Evolutionary conservation across 2,888 invertebrate genomes (phyloP), one percentile per base, ranked within the genome.

Genomic region (Perizoma affinitatum): DNA sequence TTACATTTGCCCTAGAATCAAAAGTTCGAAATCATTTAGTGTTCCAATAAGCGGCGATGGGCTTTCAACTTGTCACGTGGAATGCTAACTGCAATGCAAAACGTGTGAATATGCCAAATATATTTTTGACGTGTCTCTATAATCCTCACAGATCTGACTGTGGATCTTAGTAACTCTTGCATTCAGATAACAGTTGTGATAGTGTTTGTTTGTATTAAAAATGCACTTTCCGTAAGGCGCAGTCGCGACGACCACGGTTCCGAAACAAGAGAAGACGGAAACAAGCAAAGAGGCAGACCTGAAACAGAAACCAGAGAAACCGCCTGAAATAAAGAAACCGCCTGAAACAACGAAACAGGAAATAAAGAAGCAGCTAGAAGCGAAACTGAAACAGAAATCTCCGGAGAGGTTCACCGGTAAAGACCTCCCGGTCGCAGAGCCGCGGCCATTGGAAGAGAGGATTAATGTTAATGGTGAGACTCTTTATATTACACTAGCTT

Each of bases 391-490:
- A 53, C 43, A 55, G 44, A 58, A 48, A 9, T 54, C 61, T 3
- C 61, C 61, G 0, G 61, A 61, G 3, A 36, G 22, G 22, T 22
- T 22, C 22, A 22, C 22, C 22, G 22, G 22, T 22, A 22, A 22
- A 2, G 22, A 22, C 22, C 1, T 22, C 0, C 57, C 44, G 4
- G 11, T 56, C 9, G 41, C 64, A 0, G 64, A 66, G 10, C 68
- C 5, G 74, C 82, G 38, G 60, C 68, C 4, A 5, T 11, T 61
- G 33, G 42, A 64, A 0, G 67, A 67, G 11, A 87, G 75, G 47
- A 79, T 81, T 61, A 87, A 77, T 72, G 77, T 87, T 47, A 90
- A 90, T 47, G 90, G 90, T 88, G 59, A 22, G 22, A 22, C 22
- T 22, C 22, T 22, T 22, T 22, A 22, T 22, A 22, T 22, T 22